These are phyloP conservation scores for Oenanthe melanoleuca DNA, from an alignment of 2,113 vertebrate species.

Conservation along the genomic window DNA sequence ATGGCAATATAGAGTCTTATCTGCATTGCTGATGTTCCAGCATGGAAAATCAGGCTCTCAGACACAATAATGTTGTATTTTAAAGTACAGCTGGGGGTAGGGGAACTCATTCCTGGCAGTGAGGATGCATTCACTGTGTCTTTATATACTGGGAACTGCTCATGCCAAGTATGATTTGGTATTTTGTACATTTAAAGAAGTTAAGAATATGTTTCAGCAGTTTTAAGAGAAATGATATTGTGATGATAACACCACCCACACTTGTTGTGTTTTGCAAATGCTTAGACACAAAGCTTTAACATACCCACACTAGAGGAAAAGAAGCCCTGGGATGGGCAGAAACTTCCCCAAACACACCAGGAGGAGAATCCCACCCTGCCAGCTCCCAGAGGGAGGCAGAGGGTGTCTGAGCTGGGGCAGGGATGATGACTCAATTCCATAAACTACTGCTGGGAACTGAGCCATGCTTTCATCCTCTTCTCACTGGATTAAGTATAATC, in stretches of 20 bases:
- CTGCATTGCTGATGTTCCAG: not conserved
- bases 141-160: not conserved
- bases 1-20: not conserved
- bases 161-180: fast-evolving
- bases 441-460: not conserved
- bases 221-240: not conserved
- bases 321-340: not conserved
- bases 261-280: not conserved
- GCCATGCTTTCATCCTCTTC: not conserved
- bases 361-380: not conserved
- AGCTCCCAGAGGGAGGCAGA: not conserved
- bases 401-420: not conserved
- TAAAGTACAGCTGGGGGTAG: not conserved
- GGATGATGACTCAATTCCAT: not conserved
- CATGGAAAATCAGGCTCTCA: not conserved
- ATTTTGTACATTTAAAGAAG: not conserved
- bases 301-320: not conserved
- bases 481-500: not conserved
- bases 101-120: not conserved
- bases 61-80: not conserved
- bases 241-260: not conserved
- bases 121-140: not conserved
- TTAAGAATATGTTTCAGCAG: not conserved
- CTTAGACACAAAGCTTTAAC: not conserved
- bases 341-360: not conserved